phyloP scores from a whole-genome alignment of 2,113 vertebrate species.

The Leptobrachium ailaonicum region DNA sequence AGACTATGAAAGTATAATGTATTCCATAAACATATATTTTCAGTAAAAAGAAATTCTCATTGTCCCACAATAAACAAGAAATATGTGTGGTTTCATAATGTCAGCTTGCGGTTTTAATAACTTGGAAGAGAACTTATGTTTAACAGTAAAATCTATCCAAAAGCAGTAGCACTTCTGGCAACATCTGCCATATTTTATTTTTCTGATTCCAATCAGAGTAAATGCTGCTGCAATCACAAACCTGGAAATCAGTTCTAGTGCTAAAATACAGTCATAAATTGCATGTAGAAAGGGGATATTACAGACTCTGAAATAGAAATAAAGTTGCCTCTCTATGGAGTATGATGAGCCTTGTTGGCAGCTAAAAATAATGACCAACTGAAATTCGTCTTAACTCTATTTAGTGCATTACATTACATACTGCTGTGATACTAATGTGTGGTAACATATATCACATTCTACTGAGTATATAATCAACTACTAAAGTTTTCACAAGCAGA shows the following conservation, averaged over 20 bases:
- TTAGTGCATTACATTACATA: not conserved
- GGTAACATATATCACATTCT: no score
- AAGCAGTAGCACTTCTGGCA: not conserved
- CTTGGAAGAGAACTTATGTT: not conserved
- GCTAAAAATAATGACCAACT: not conserved
- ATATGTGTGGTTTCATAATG: not conserved
- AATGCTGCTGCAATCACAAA: not conserved
- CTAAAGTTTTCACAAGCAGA: no score
- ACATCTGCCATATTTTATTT: not conserved
- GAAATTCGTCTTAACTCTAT: not conserved
- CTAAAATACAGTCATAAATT: not conserved
- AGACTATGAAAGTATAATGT: not conserved
- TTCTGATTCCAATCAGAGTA: not conserved
- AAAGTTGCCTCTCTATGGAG: not conserved
- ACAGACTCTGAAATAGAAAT: not conserved
- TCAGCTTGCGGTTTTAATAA: constrained; percentile 1
- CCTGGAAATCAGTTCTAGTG: not conserved
- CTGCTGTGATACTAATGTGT: no score
- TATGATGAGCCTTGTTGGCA: no score
- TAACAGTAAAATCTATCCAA: not conserved
- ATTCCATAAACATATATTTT: constrained; percentile 9
- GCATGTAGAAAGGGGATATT: not conserved
- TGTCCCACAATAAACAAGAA: constrained; percentile 1
- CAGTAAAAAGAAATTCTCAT: not conserved
- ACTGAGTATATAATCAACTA: no score